Conservation (phyloP, 2,113 vertebrate genomes). For the Nothocercus nigrocapillus region DNA sequence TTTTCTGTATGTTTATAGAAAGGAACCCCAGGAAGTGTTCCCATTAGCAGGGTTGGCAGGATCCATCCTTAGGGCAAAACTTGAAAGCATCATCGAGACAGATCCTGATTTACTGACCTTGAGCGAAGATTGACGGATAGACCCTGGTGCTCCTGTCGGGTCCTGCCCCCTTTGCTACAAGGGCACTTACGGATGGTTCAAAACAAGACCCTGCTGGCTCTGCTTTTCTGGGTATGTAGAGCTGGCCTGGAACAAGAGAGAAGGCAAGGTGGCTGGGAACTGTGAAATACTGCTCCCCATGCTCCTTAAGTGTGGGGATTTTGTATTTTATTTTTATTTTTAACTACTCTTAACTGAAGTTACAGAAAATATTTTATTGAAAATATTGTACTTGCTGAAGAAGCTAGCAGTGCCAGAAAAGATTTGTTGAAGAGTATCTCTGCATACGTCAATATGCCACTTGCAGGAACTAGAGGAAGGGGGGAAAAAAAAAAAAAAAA, state of each 20-base stretch:
- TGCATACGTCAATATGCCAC: background rate
- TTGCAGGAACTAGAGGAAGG: background rate
- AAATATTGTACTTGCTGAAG: background rate
- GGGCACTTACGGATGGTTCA: background rate
- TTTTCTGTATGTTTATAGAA: rapidly evolving
- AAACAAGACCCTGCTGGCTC: background rate
- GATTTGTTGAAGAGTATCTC: background rate
- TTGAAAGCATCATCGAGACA: background rate
- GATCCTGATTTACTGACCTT: rapidly evolving
- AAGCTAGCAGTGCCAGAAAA: background rate
- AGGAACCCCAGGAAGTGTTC: background rate
- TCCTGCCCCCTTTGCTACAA: background rate
- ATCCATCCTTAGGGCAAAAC: background rate
- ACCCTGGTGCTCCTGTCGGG: rapidly evolving
- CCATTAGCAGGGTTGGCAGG: background rate
- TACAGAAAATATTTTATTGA: background rate
- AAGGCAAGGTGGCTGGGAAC: background rate
- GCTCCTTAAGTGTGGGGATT: background rate
- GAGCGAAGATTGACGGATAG: rapidly evolving
- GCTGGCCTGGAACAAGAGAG: background rate
- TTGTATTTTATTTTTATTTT: background rate
- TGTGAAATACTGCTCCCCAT: background rate
- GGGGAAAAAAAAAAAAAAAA: too few relatives aligned
- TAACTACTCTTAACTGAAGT: background rate
- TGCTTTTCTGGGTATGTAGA: background rate